A percentile compares a stretch with the other conserved stretches of the same genome.
Conservation (phyloP, 1,140 invertebrate species). For the Drosophila arawakana region DNA sequence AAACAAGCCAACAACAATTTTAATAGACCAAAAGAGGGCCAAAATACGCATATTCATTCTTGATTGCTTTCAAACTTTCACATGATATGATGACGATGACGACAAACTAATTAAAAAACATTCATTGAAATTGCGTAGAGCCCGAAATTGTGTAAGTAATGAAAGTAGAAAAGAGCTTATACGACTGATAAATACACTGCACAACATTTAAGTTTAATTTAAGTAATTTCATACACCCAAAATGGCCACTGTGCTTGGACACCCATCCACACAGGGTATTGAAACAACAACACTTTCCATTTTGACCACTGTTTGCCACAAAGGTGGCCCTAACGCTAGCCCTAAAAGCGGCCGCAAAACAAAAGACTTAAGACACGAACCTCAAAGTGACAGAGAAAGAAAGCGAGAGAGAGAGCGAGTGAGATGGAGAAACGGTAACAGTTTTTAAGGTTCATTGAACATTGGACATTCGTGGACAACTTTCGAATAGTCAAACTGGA, state of each 20-base stretch:
- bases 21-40: conserved; percentile 1
- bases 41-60: conserved; percentile 1
- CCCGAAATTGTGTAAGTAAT: background rate
- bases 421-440: conserved; percentile 43
- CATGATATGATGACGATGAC: background rate
- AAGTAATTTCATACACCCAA: no score
- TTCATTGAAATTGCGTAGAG: conserved; percentile 39
- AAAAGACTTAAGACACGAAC: conserved; percentile 54
- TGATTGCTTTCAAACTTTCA: conserved; percentile 24
- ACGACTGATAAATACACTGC: background rate
- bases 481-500: conserved; percentile 39
- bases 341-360: conserved; percentile 15
- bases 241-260: no score
- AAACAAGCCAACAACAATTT: conserved; percentile 19
- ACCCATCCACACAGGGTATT: no score
- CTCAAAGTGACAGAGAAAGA: background rate
- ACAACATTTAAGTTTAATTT: no score
- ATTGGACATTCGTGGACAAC: conserved; percentile 43
- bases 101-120: conserved; percentile 48
- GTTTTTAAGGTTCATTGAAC: conserved; percentile 55
- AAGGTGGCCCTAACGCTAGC: background rate
- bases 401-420: background rate
- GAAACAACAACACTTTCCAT: conserved; percentile 30
- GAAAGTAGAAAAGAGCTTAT: background rate
- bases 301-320: conserved; percentile 27